These are phyloP conservation scores for Meandrusa payeni DNA, from an alignment of 2,888 invertebrate species.

Conservation along the genomic window DNA sequence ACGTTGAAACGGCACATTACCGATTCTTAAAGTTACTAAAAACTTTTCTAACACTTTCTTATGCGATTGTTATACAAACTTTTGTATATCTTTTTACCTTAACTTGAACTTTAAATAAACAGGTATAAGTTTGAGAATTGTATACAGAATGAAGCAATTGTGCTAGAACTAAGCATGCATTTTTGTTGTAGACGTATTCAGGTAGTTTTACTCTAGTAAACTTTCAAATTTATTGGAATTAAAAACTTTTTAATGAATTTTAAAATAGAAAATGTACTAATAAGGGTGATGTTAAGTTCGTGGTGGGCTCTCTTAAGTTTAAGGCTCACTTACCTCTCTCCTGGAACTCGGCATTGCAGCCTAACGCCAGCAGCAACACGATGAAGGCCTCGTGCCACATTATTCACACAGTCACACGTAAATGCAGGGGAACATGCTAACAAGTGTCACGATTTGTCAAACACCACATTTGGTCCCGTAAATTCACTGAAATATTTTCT, in stretches of 20 bases:
- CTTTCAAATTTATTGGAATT: too few species aligned
- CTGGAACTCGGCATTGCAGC: constrained; percentile 55
- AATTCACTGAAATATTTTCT: constrained; percentile 25
- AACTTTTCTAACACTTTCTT: constrained; percentile 3
- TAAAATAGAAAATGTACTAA: background rate
- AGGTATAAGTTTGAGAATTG: constrained; percentile 6
- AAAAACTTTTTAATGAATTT: too few species aligned
- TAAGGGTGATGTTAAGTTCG: too few species aligned
- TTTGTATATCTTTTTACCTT: background rate
- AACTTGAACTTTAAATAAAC: constrained; percentile 13
- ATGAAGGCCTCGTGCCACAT: constrained; percentile 54
- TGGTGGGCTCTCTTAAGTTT: too few species aligned
- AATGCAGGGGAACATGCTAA: constrained; percentile 51
- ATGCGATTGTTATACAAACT: constrained; percentile 9
- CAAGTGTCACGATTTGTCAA: constrained; percentile 41
- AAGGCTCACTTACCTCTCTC: constrained; percentile 59
- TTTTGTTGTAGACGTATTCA: background rate
- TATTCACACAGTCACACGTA: constrained; percentile 52
- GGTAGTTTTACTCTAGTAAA: background rate
- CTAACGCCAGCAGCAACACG: constrained; percentile 38
- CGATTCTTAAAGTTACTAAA: constrained; percentile 2
- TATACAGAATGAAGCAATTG: background rate
- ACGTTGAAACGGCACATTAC: too few species aligned
- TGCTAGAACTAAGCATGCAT: background rate
- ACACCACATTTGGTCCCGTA: constrained; percentile 36